Evolutionary conservation across 2,113 vertebrate species (phyloP), one percentile per base, ranked within the genome.

Genomic region (Carettochelys insculpta): DNA sequence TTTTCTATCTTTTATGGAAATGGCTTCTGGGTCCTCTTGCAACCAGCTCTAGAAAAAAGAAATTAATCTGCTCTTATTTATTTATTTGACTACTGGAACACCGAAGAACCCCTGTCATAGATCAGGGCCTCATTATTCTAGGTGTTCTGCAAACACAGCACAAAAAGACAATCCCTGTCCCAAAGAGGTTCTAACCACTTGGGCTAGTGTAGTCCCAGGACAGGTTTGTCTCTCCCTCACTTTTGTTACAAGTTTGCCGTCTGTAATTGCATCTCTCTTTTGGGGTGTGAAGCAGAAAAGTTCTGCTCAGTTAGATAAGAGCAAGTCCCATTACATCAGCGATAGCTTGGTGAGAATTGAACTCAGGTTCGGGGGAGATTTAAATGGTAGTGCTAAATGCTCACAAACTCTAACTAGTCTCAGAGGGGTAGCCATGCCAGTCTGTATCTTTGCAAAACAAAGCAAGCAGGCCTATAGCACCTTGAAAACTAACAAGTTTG

Each of bases 61-160:
- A 8, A 43, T 11, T 3, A 27, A 73, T 73, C 68, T 73, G 41
- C 14, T n/a, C 17, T 65, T 65, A 61, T 17, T 17, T 16, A n/a
- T 43, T 73, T 50, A 4, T 50, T 50, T 50, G 48, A 27, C 5
- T 73, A 73, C 6, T 65, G 61, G 4, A 8, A 4, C 58, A 65
- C 34, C 4, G 16, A 65, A 65, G 34, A n/a, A 65, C 34, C 13
- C 16, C 61, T 1, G 17, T 12, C 58, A 31, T 34, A 29, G 58
- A 61, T 10, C 41, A n/a, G n/a, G n/a, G n/a, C n/a, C n/a, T n/a
- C n/a, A 73, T 43, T 73, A 38, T 43, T 13, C 68, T 43, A 6
- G 20, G 3, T 73, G 38, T 1, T 11, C 24, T 61, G 7, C 0
- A 0, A 54, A 1, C 1, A 8, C 41, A 58, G 85, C 19, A 56